Conservation (phyloP, 1,140 invertebrate genomes). For the Diorhabda elongata region DNA sequence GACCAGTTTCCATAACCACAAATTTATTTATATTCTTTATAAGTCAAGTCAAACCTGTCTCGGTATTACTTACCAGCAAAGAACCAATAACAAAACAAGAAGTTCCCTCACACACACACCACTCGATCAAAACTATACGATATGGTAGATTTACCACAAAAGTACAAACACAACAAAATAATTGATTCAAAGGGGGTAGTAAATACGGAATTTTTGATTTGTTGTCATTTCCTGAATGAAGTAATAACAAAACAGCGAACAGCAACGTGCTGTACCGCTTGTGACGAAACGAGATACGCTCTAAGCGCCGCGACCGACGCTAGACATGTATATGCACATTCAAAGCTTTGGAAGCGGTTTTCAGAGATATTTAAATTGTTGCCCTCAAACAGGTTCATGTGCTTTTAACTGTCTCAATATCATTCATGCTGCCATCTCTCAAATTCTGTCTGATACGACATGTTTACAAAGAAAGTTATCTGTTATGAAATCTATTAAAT, state of each 20-base stretch:
- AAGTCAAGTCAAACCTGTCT: background rate
- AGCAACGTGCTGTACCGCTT: constrained; percentile 7
- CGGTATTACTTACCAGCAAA: background rate
- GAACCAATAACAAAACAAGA: background rate
- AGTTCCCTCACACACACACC: background rate
- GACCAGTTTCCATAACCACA: no score
- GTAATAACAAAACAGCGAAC: background rate
- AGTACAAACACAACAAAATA: background rate
- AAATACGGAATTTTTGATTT: background rate
- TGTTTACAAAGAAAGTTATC: no score
- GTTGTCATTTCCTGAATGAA: constrained; percentile 10
- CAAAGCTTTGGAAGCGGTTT: constrained; percentile 22
- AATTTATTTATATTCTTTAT: background rate
- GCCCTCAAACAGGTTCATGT: constrained; percentile 25
- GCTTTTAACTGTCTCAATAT: background rate
- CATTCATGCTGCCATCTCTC: no score
- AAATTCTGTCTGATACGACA: no score
- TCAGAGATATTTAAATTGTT: constrained; percentile 25
- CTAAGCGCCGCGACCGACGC: constrained; percentile 16
- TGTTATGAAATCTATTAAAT: no score
- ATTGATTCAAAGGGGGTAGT: background rate
- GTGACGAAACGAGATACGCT: constrained; percentile 19
- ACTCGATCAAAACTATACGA: background rate
- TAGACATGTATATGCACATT: constrained; percentile 21
- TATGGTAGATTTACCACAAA: background rate